Conservation (phyloP, 2,113 vertebrate species). For the Upupa epops region DNA sequence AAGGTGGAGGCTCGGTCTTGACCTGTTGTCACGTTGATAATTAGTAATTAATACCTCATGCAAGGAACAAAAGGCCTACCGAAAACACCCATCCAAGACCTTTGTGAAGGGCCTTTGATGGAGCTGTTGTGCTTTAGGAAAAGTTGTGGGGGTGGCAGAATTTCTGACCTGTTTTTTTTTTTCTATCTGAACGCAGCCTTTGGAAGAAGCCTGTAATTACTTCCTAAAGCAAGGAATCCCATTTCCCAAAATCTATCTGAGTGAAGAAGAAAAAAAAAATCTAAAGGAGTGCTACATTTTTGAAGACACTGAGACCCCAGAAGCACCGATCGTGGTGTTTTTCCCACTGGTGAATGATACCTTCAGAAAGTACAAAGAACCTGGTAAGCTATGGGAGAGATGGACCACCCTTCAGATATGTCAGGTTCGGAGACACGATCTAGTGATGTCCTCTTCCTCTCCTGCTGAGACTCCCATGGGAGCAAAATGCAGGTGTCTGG, state of each 20-base stretch:
- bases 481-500: neutral
- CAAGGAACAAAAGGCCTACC: neutral
- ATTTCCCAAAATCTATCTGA: constrained; percentile 73
- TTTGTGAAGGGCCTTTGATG: neutral
- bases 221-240: constrained; percentile 73
- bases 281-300: constrained; percentile 72
- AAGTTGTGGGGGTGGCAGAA: neutral
- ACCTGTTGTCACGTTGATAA: neutral
- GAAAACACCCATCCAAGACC: fast-evolving
- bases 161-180: neutral
- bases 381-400: constrained; percentile 57
- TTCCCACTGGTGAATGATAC: constrained; percentile 75
- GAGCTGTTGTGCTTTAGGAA: neutral
- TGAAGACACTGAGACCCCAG: constrained; percentile 14
- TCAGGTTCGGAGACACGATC: neutral
- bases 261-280: constrained; percentile 58
- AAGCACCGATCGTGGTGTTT: constrained; percentile 72
- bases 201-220: constrained; percentile 75
- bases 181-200: constrained; percentile 33
- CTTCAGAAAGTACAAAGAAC: constrained; percentile 71
- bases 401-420: neutral
- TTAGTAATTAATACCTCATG: neutral
- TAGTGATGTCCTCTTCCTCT: fast-evolving
- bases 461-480: neutral
- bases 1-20: neutral